A percentile compares a stretch with the other conserved stretches of the same genome.
These are phyloP conservation scores for Elysia crispata DNA, from an alignment of 2,888 invertebrate species.

Conservation along the genomic window DNA sequence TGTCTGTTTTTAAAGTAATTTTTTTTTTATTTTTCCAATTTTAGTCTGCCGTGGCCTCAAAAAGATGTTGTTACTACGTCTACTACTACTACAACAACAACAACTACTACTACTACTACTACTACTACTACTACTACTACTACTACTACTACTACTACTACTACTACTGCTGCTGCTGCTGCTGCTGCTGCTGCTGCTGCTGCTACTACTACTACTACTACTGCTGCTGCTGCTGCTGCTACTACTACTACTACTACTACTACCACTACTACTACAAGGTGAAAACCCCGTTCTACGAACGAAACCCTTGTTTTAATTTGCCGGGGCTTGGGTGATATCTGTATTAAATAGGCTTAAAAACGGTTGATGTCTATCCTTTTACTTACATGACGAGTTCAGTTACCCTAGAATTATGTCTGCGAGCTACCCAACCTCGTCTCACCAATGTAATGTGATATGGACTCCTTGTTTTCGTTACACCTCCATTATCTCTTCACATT, in stretches of 20 bases:
- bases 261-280: slow-evolving; percentile 17
- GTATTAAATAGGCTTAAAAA: too few species aligned
- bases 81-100: not conserved
- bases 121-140: slow-evolving; percentile 25
- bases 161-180: slow-evolving; percentile 13
- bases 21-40: not conserved
- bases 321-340: too few species aligned
- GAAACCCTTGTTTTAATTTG: too few species aligned
- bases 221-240: slow-evolving; percentile 13
- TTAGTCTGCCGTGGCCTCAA: not conserved
- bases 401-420: too few species aligned
- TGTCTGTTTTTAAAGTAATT: not conserved
- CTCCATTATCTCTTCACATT: too few species aligned
- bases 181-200: slow-evolving; percentile 22
- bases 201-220: slow-evolving; percentile 28
- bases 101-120: slow-evolving; percentile 23
- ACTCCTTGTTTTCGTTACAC: too few species aligned
- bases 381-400: too few species aligned
- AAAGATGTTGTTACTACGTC: not conserved
- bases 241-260: slow-evolving; percentile 14
- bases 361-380: too few species aligned
- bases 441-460: too few species aligned
- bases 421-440: too few species aligned
- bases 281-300: too few species aligned
- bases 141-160: slow-evolving; percentile 14